These are phyloP conservation scores for Callosobruchus maculatus DNA, from an alignment of 2,888 invertebrate genomes.

Conservation along the genomic window DNA sequence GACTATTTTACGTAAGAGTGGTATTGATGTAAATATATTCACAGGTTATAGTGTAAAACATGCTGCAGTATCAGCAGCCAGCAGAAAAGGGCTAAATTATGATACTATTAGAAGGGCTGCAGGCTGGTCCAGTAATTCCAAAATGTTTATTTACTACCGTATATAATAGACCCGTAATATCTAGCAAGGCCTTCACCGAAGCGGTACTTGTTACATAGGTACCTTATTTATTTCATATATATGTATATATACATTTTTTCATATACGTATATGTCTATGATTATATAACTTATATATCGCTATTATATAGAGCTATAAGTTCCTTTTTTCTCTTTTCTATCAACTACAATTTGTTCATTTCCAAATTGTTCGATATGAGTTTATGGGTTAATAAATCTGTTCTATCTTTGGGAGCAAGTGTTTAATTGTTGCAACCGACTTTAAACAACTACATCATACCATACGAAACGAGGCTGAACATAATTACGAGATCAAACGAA, in stretches of 20 bases:
- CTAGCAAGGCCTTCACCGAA: neutral
- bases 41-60: neutral
- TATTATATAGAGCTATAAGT: too few species aligned
- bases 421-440: neutral
- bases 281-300: too few species aligned
- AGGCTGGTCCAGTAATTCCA: slow-evolving; percentile 1
- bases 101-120: slow-evolving; percentile 1
- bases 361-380: too few species aligned
- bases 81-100: neutral
- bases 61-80: neutral
- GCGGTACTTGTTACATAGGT: neutral
- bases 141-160: slow-evolving; percentile 5
- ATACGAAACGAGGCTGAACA: neutral
- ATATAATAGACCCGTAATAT: slow-evolving; percentile 3
- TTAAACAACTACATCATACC: neutral
- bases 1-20: neutral
- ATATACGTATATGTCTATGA: too few species aligned
- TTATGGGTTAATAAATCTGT: too few species aligned
- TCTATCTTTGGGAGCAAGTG: too few species aligned
- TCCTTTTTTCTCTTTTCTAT: too few species aligned
- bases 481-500: too few species aligned
- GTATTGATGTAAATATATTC: neutral
- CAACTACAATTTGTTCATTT: too few species aligned
- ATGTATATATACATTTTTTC: too few species aligned
- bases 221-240: too few species aligned